These are phyloP conservation scores for Coptodon rendalli DNA, from an alignment of 2,113 vertebrate species.

Conservation along the genomic window DNA sequence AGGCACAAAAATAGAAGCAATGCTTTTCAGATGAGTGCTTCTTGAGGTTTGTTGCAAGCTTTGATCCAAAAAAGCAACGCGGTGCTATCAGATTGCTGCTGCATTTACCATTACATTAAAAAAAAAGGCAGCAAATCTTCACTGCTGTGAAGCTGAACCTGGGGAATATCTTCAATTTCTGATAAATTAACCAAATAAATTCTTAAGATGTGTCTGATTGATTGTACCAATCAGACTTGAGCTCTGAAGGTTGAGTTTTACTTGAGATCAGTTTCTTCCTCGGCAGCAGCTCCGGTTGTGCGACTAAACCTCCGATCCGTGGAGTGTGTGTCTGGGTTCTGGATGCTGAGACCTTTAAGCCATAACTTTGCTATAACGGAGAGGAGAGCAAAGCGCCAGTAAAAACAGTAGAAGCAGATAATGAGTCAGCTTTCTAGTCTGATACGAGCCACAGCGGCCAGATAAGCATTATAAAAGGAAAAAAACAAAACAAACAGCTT, in stretches of 20 bases:
- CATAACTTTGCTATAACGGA: slow-evolving; percentile 36
- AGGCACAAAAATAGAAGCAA: background rate
- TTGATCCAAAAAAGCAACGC: background rate
- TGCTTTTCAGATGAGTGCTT: background rate
- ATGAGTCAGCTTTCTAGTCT: slow-evolving; percentile 72
- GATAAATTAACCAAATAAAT: background rate
- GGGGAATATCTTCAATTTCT: background rate
- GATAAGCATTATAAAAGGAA: slow-evolving; percentile 69
- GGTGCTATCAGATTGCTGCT: background rate
- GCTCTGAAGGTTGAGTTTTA: background rate
- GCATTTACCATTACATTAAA: background rate
- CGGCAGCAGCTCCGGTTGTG: background rate
- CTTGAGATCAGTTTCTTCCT: background rate
- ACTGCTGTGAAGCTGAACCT: background rate
- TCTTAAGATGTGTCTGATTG: background rate
- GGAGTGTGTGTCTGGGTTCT: slow-evolving; percentile 21
- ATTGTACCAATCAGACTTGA: background rate
- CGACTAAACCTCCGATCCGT: slow-evolving; percentile 35
- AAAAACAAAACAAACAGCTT: slow-evolving; percentile 54
- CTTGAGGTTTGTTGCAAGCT: background rate
- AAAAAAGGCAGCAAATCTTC: background rate
- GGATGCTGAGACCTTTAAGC: slow-evolving; percentile 32
- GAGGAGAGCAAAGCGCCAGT: slow-evolving; percentile 74
- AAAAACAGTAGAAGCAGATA: slow-evolving; percentile 78
- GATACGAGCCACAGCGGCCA: slow-evolving; percentile 66